phyloP scores from a whole-genome alignment of 2,888 invertebrate species.

The Tortrix viridana region DNA sequence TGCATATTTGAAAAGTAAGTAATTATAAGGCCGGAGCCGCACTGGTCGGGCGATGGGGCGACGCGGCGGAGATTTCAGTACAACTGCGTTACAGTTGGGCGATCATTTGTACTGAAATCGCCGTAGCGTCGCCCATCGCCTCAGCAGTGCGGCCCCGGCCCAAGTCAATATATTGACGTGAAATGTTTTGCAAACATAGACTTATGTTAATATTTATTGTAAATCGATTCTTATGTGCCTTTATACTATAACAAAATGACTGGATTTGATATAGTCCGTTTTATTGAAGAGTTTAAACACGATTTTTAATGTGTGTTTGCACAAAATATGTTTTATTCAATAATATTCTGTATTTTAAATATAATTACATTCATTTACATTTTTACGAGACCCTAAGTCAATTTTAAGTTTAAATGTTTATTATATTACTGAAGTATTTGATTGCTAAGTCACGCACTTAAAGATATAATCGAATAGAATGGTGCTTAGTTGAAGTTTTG shows the following conservation, averaged over 20 bases:
- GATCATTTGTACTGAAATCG: too few relatives aligned
- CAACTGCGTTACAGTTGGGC: too few relatives aligned
- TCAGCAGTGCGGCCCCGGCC: too few relatives aligned
- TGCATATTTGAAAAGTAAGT: conserved; percentile 1
- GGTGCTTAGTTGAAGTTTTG: conserved; percentile 80
- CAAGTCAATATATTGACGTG: conserved; percentile 45
- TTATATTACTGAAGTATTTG: conserved; percentile 72
- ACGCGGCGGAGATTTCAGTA: too few relatives aligned
- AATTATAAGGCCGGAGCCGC: too few relatives aligned
- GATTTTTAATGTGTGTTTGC: conserved; percentile 73
- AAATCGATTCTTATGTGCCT: conserved; percentile 82
- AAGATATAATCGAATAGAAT: conserved; percentile 80
- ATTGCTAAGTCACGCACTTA: conserved; percentile 77
- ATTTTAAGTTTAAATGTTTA: conserved; percentile 71
- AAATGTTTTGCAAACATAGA: conserved; percentile 59
- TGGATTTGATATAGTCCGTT: conserved; percentile 77
- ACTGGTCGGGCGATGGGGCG: too few relatives aligned
- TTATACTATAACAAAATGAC: conserved; percentile 70
- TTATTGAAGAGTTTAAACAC: conserved; percentile 65
- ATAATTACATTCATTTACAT: conserved; percentile 65
- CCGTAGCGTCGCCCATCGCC: too few relatives aligned
- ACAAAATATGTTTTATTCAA: conserved; percentile 75
- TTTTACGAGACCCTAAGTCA: conserved; percentile 72
- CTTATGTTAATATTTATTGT: conserved; percentile 59
- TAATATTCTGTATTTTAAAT: conserved; percentile 64